Evolutionary conservation across 2,113 vertebrate genomes (phyloP).

Genomic region (Cyprinodon variegatus): DNA sequence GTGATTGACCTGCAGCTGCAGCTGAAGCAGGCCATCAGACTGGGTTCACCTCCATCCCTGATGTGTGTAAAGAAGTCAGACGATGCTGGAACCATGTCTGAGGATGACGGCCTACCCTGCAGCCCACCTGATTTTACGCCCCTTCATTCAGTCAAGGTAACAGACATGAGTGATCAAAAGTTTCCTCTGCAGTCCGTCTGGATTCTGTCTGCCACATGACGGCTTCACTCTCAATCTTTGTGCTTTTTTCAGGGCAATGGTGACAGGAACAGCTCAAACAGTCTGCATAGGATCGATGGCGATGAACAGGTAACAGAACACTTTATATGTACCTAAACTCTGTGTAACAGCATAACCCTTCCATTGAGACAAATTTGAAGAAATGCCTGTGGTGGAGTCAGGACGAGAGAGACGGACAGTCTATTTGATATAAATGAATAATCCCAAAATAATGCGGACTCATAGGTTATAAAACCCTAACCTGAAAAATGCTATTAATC

Average conservation of each 20-base stretch:
- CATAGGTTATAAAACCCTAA: too few species aligned
- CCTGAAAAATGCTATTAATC: too few species aligned
- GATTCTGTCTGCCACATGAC: neutral
- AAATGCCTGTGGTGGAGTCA: too few species aligned
- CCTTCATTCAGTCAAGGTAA: constrained; percentile 67
- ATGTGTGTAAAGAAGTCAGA: constrained; percentile 77
- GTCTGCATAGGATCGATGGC: constrained; percentile 84
- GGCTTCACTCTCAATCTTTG: neutral
- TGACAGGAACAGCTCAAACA: constrained; percentile 81
- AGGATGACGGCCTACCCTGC: constrained; percentile 82
- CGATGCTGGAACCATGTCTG: constrained; percentile 78
- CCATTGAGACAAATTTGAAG: too few species aligned
- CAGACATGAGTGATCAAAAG: neutral
- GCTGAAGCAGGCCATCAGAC: constrained; percentile 79
- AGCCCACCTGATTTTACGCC: constrained; percentile 81
- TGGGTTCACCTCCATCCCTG: constrained; percentile 80
- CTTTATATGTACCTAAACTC: too few species aligned
- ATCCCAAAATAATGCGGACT: too few species aligned
- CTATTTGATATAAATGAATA: too few species aligned
- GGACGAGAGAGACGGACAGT: too few species aligned
- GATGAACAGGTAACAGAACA: constrained; percentile 83
- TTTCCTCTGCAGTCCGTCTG: neutral
- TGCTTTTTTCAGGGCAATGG: constrained; percentile 60
- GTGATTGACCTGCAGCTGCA: constrained; percentile 63
- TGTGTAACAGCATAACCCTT: too few species aligned